A percentile compares a stretch with the other conserved stretches of the same genome.
Evolutionary conservation across 2,113 vertebrate genomes (phyloP).

Genomic region (Ochotona princeps): DNA sequence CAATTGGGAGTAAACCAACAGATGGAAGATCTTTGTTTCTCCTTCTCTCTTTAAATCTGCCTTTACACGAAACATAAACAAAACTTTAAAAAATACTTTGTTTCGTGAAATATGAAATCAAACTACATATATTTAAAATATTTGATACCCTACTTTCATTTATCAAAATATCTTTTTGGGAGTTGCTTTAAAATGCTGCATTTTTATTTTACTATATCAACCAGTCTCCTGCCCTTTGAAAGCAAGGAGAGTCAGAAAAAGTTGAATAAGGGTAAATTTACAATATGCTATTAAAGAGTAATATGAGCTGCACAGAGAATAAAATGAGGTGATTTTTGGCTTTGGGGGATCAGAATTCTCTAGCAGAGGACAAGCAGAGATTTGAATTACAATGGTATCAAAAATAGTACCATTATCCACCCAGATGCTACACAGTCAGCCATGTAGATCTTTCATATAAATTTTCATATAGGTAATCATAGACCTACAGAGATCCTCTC

Average conservation of each 20-base stretch:
- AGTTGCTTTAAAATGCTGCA: background rate
- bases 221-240: background rate
- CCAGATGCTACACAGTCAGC: background rate
- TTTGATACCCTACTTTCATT: background rate
- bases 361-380: background rate
- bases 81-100: too few relatives aligned
- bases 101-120: constrained; percentile 45
- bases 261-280: background rate
- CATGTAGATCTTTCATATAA: background rate
- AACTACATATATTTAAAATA: background rate
- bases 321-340: constrained; percentile 54
- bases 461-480: background rate
- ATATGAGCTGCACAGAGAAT: background rate
- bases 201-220: background rate
- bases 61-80: too few relatives aligned
- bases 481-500: background rate
- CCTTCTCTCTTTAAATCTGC: too few relatives aligned
- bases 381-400: constrained; percentile 19
- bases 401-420: background rate
- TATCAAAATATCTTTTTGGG: background rate
- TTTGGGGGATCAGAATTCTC: background rate
- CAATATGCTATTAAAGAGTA: background rate
- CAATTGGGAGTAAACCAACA: too few relatives aligned
- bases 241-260: constrained; percentile 22
- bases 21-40: too few relatives aligned